Conservation (phyloP, 2,113 vertebrate genomes). For the Poeciliopsis turrubarensis region DNA sequence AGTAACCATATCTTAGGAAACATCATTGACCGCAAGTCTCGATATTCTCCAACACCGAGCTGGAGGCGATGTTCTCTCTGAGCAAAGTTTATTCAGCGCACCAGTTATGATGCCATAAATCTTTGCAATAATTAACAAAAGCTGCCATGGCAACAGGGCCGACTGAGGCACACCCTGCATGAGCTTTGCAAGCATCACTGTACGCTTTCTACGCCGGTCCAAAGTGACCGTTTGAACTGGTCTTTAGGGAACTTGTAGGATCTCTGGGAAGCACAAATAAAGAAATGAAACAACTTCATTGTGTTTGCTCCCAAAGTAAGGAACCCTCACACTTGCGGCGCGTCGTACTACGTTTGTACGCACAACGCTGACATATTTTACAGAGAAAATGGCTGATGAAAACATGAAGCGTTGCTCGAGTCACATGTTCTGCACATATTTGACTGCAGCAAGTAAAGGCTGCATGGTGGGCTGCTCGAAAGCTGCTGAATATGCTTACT, state of each 20-base stretch:
- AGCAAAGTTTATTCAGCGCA: neutral
- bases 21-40: neutral
- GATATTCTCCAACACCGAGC: neutral
- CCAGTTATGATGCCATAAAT: neutral
- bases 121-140: constrained; percentile 16
- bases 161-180: neutral
- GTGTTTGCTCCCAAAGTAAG: neutral
- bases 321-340: neutral
- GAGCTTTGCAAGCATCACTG: neutral
- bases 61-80: neutral
- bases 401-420: neutral
- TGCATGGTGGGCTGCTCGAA: neutral
- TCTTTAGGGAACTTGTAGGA: neutral
- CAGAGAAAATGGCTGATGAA: neutral
- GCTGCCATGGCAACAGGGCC: neutral
- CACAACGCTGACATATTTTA: neutral
- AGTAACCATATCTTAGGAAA: neutral
- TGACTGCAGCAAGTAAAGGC: neutral
- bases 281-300: neutral
- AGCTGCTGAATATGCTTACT: constrained; percentile 8
- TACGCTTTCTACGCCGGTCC: neutral
- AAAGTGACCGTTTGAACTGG: neutral
- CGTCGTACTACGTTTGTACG: too few species aligned
- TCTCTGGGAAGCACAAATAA: neutral
- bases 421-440: neutral